A percentile compares a stretch with the other conserved stretches of the same genome.
Evolutionary conservation across 1,140 invertebrate species (phyloP).

Genomic region (Neotoxoptera formosana): DNA sequence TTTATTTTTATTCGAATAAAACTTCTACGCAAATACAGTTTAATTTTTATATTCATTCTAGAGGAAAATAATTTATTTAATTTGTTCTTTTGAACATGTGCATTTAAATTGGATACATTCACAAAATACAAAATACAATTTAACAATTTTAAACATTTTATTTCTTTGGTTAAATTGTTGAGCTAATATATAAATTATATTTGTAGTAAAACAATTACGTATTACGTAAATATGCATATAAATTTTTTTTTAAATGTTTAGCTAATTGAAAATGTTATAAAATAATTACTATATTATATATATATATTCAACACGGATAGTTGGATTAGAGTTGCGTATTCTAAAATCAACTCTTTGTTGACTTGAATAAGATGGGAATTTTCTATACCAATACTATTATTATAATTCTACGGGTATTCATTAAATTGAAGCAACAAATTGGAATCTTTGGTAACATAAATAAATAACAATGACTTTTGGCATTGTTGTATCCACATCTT

Average conservation of each 20-base stretch:
- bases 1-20: neutral
- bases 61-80: too few species aligned
- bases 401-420: too few species aligned
- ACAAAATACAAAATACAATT: too few species aligned
- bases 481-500: neutral
- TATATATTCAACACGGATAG: neutral
- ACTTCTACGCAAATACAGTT: too few species aligned
- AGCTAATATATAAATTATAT: too few species aligned
- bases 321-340: neutral
- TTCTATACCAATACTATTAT: neutral
- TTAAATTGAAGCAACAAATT: neutral
- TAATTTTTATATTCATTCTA: too few species aligned
- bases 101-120: too few species aligned
- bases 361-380: neutral
- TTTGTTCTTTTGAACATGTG: too few species aligned
- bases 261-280: neutral
- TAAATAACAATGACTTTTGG: neutral
- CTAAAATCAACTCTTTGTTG: neutral
- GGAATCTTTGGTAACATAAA: neutral
- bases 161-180: too few species aligned
- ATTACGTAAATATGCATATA: neutral
- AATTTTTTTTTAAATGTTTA: neutral
- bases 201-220: too few species aligned
- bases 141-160: too few species aligned
- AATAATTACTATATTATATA: neutral